These are phyloP conservation scores for Platygyra sinensis DNA, from an alignment of 64 coral and sea anemone species.

Conservation along the genomic window DNA sequence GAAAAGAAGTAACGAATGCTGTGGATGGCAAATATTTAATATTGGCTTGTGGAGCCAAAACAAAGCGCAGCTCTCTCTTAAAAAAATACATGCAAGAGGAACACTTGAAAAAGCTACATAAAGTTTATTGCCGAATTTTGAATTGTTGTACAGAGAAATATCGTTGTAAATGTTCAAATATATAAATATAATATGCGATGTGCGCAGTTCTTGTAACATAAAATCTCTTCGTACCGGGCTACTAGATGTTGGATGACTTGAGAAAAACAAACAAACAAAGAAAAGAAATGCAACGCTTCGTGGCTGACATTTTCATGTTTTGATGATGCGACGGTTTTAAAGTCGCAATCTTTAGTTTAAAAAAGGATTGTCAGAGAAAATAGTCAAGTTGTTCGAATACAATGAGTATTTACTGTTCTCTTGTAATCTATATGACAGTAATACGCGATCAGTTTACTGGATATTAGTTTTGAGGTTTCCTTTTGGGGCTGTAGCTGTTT, in stretches of 20 bases:
- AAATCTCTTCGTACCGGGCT: slow-evolving; percentile 14
- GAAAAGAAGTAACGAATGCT: background rate
- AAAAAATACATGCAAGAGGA: background rate
- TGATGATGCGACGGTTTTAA: slow-evolving; percentile 21
- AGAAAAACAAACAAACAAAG: background rate
- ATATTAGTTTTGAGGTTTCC: slow-evolving; percentile 11
- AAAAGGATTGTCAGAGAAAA: background rate
- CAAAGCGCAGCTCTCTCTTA: background rate
- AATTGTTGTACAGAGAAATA: slow-evolving; percentile 69
- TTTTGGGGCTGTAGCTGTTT: background rate
- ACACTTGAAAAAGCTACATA: slow-evolving; percentile 13
- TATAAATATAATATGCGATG: slow-evolving; percentile 49
- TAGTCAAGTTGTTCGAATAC: slow-evolving; percentile 13
- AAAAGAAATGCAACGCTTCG: slow-evolving; percentile 18
- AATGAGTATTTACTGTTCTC: slow-evolving; percentile 4
- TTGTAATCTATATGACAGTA: slow-evolving; percentile 33
- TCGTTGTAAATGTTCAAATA: slow-evolving; percentile 60
- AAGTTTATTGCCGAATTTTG: slow-evolving; percentile 46
- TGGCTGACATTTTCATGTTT: slow-evolving; percentile 24
- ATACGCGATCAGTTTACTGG: background rate
- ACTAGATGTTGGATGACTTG: background rate
- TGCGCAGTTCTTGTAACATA: slow-evolving; percentile 44
- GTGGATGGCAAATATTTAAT: slow-evolving; percentile 27
- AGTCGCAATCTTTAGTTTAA: slow-evolving; percentile 3
- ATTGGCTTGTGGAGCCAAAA: background rate